Evolutionary conservation across 2,888 invertebrate genomes (phyloP).

Genomic region (Conchocele bisecta): DNA sequence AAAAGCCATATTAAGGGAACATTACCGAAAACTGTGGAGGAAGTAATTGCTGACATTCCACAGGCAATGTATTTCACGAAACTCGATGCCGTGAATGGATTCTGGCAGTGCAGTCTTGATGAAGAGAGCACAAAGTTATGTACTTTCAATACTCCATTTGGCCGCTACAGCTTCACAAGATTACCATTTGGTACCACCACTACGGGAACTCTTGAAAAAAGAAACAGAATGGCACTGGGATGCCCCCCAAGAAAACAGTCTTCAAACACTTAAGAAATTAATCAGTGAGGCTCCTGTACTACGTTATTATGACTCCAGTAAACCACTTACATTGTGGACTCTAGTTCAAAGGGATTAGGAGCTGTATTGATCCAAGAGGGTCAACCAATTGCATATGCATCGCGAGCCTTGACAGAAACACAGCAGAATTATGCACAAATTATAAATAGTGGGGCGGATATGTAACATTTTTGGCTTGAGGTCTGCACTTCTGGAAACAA

Average conservation of each 20-base stretch:
- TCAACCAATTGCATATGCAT: no score
- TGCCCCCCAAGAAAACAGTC: conserved; percentile 1
- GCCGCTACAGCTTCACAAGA: conserved; percentile 34
- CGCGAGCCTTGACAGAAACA: no score
- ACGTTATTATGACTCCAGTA: conserved; percentile 1
- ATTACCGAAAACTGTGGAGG: conserved; percentile 47
- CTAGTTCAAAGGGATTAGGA: conserved; percentile 57
- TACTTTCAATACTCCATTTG: conserved; percentile 44
- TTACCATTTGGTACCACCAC: conserved; percentile 51
- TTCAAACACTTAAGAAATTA: conserved; percentile 16
- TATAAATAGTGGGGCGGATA: no score
- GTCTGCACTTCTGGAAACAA: no score
- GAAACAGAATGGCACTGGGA: conserved; percentile 34
- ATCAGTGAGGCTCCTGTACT: background rate
- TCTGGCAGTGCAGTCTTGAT: conserved; percentile 26
- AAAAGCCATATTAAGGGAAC: conserved; percentile 32
- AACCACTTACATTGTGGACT: conserved; percentile 50
- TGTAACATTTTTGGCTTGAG: no score
- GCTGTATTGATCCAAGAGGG: conserved; percentile 41
- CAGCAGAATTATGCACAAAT: no score
- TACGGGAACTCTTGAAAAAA: conserved; percentile 23
- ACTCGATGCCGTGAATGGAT: no score
- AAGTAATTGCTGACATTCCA: conserved; percentile 37
- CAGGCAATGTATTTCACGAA: conserved; percentile 28
- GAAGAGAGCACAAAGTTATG: conserved; percentile 28